A percentile compares a stretch with the other conserved stretches of the same genome.
Conservation (phyloP, 92 coral and sea anemone genomes). For the Phenganax marumi region DNA sequence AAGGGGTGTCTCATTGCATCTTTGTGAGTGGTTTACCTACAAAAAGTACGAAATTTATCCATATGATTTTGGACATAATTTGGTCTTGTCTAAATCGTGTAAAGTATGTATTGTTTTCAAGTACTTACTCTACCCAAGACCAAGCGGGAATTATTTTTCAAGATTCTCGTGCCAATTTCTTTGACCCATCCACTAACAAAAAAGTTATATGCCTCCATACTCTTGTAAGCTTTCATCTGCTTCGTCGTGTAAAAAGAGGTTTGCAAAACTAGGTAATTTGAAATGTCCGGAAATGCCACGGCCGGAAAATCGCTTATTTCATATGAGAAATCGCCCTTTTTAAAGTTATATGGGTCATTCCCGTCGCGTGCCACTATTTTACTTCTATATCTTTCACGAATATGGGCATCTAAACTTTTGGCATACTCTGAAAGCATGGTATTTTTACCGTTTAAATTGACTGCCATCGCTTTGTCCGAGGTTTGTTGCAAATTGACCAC, state of each 20-base stretch:
- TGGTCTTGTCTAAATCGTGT: too few relatives aligned
- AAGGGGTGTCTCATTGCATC: not conserved
- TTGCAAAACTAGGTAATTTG: not conserved
- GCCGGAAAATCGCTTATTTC: not conserved
- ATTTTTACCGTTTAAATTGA: too few relatives aligned
- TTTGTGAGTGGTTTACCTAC: not conserved
- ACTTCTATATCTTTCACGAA: too few relatives aligned
- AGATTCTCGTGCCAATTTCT: not conserved
- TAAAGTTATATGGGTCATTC: not conserved
- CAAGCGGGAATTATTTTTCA: too few relatives aligned
- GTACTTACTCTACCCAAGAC: too few relatives aligned
- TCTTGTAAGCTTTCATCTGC: not conserved
- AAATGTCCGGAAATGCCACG: not conserved
- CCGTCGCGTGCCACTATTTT: too few relatives aligned
- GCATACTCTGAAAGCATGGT: too few relatives aligned
- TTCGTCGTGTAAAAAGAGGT: not conserved
- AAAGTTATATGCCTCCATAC: not conserved
- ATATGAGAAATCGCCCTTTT: not conserved
- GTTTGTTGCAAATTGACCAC: too few relatives aligned
- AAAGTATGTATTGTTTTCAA: too few relatives aligned
- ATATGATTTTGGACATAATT: not conserved
- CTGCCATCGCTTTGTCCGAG: too few relatives aligned
- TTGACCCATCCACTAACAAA: slow-evolving; percentile 1
- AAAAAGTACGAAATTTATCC: not conserved
- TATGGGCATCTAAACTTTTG: too few relatives aligned